Evolutionary conservation across 2,797 vertebrate genomes (phyloP).

Genomic region (Silurus lanzhouensis): DNA sequence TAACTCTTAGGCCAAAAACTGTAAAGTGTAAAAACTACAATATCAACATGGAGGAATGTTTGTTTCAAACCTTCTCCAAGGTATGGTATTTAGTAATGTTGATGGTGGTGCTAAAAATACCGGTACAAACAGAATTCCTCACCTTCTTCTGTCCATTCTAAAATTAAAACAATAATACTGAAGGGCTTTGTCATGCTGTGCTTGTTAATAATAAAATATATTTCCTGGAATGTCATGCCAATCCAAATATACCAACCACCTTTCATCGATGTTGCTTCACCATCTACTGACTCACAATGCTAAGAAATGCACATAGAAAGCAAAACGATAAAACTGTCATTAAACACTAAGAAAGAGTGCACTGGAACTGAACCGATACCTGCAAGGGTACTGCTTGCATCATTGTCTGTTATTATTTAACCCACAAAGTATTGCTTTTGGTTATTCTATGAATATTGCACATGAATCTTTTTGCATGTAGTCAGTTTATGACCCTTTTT

Average conservation of each 20-base stretch:
- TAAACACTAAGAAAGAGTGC: neutral
- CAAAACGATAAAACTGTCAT: neutral
- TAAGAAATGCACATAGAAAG: neutral
- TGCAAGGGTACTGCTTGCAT: neutral
- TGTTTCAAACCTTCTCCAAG: neutral
- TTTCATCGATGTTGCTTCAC: neutral
- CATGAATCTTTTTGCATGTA: neutral
- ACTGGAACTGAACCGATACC: too few relatives aligned
- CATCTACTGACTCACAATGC: neutral
- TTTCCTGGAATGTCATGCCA: neutral
- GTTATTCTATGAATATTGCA: neutral
- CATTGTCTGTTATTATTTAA: neutral
- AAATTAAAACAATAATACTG: neutral
- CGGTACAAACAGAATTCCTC: neutral
- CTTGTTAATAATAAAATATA: neutral
- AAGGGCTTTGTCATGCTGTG: neutral
- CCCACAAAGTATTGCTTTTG: too few relatives aligned
- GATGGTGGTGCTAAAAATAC: neutral
- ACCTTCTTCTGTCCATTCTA: too few relatives aligned
- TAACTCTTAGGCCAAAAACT: too few relatives aligned
- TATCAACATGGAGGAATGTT: neutral
- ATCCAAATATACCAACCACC: neutral
- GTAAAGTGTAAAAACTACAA: neutral
- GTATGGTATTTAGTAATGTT: neutral
- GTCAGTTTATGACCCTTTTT: neutral